Conservation (phyloP, 2,888 invertebrate species). For the Aspidiotus rigidus region DNA sequence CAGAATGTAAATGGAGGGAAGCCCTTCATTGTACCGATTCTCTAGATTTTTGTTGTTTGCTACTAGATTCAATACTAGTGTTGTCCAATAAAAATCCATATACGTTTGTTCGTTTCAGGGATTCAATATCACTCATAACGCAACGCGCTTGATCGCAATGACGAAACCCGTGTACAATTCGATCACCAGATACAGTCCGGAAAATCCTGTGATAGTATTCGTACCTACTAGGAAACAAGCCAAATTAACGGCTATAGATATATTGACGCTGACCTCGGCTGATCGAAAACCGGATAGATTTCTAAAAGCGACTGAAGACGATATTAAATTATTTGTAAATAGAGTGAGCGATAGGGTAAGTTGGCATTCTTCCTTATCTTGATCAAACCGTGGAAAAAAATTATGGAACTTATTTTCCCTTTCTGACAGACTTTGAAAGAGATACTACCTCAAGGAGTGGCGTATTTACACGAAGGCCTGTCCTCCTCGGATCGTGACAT, state of each 20-base stretch:
- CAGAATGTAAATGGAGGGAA: neutral
- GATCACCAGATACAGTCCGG: slow-evolving; percentile 70
- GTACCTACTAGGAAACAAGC: slow-evolving; percentile 87
- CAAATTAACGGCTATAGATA: slow-evolving; percentile 87
- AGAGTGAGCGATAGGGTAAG: slow-evolving; percentile 50
- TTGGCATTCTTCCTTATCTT: neutral
- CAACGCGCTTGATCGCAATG: slow-evolving; percentile 93
- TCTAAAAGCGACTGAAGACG: slow-evolving; percentile 75
- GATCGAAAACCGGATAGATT: slow-evolving; percentile 79
- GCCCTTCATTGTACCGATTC: neutral
- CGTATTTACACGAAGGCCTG: slow-evolving; percentile 93
- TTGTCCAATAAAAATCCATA: too few relatives aligned
- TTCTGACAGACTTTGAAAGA: slow-evolving; percentile 68
- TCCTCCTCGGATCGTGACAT: slow-evolving; percentile 72
- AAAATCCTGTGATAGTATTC: slow-evolving; percentile 78
- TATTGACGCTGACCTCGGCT: slow-evolving; percentile 86
- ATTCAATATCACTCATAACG: slow-evolving; percentile 95
- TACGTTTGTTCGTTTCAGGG: slow-evolving; percentile 51
- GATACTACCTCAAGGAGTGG: slow-evolving; percentile 88
- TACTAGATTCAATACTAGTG: too few relatives aligned
- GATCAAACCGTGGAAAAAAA: neutral
- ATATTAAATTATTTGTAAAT: slow-evolving; percentile 74
- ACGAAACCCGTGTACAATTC: slow-evolving; percentile 94
- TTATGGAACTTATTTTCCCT: slow-evolving; percentile 36
- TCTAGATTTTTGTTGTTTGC: neutral